Conservation (phyloP, 2,797 vertebrate species). For the Catamblyrhynchus diadema region DNA sequence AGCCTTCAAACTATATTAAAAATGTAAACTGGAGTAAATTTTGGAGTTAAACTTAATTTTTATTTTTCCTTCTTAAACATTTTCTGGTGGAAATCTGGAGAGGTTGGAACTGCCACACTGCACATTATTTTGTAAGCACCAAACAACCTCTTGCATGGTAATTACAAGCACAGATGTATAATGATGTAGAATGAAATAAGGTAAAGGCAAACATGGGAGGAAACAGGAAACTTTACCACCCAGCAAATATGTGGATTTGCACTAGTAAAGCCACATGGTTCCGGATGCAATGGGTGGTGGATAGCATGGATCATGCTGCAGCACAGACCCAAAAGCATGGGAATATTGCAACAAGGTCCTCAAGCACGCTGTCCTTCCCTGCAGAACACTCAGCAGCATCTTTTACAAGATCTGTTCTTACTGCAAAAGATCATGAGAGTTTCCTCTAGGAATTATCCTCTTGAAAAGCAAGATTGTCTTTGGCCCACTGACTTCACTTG, state of each 20-base stretch:
- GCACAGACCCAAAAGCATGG: background rate
- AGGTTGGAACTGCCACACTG: fast-evolving
- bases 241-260: background rate
- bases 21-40: background rate
- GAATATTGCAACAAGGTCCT: background rate
- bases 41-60: background rate
- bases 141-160: background rate
- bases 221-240: background rate
- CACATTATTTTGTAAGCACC: background rate
- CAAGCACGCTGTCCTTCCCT: background rate
- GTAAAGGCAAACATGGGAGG: background rate
- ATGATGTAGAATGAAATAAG: background rate
- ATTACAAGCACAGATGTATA: background rate
- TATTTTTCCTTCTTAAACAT: background rate
- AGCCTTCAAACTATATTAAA: background rate
- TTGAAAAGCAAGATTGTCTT: background rate
- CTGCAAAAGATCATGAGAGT: background rate
- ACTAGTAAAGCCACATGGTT: fast-evolving
- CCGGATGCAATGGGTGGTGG: fast-evolving
- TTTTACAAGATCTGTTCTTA: background rate
- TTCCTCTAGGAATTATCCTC: background rate
- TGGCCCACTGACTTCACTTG: background rate
- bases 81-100: background rate
- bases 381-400: background rate
- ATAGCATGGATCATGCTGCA: background rate